Evolutionary conservation across 2,888 invertebrate species (phyloP).

Genomic region (Dichetophora obliterata): DNA sequence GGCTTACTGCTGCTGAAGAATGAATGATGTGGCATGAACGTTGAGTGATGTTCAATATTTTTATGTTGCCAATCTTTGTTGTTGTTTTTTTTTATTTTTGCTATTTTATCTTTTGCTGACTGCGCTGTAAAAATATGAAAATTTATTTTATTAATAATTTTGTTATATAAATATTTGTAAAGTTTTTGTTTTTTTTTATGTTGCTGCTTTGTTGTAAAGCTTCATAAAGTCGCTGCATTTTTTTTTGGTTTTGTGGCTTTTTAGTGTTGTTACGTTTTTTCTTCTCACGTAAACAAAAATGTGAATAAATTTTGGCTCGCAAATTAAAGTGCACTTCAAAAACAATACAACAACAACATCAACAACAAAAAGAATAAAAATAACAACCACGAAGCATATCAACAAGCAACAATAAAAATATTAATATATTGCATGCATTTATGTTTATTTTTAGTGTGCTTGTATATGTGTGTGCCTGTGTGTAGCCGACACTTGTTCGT

Average conservation of each 20-base stretch:
- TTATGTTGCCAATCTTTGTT: neutral
- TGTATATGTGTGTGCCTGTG: neutral
- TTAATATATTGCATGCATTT: conserved; percentile 7
- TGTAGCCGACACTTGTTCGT: neutral
- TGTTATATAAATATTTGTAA: too few relatives aligned
- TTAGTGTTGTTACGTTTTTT: neutral
- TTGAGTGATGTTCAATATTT: neutral
- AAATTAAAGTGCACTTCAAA: conserved; percentile 7
- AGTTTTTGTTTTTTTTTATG: too few relatives aligned
- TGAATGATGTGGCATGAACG: conserved; percentile 10
- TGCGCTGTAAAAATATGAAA: neutral
- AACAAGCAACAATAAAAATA: conserved; percentile 18
- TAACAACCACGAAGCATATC: neutral
- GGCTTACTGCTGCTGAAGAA: conserved; percentile 26
- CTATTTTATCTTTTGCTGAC: neutral
- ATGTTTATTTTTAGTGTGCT: neutral
- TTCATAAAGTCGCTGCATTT: too few relatives aligned
- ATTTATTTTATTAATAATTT: neutral
- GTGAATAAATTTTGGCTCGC: neutral
- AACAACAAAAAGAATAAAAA: neutral
- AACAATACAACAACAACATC: conserved; percentile 5
- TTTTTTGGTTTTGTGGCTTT: neutral
- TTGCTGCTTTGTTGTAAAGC: too few relatives aligned
- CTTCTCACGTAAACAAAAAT: neutral
- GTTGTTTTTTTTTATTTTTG: neutral